These are phyloP conservation scores for Sarcophaga rosellei DNA, from an alignment of 2,888 invertebrate genomes.

Conservation along the genomic window DNA sequence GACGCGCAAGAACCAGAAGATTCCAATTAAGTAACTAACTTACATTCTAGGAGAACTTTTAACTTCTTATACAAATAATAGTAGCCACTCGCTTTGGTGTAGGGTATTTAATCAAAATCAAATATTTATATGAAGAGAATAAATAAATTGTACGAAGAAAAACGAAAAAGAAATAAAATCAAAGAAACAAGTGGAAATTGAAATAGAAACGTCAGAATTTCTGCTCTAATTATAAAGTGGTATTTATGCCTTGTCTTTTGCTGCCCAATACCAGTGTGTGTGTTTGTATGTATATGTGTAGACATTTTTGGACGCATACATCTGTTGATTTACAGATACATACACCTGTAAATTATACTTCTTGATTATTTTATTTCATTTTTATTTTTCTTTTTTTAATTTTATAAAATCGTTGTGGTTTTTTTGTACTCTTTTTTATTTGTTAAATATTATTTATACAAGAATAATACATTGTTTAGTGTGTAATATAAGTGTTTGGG, in stretches of 20 bases:
- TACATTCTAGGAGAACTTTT: too few species aligned
- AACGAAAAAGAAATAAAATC: background rate
- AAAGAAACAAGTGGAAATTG: conserved; percentile 74
- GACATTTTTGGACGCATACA: too few species aligned
- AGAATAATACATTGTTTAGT: conserved; percentile 48
- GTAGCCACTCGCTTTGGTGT: background rate
- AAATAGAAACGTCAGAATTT: conserved; percentile 81
- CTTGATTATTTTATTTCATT: conserved; percentile 71
- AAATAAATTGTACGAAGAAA: background rate
- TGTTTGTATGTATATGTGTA: background rate
- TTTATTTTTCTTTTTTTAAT: conserved; percentile 46
- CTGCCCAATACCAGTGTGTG: conserved; percentile 6
- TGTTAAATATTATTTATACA: conserved; percentile 39
- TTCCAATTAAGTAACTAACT: too few species aligned
- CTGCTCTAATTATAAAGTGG: conserved; percentile 81
- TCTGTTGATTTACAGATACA: conserved; percentile 10
- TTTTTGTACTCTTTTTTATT: conserved; percentile 55
- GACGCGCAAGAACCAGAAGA: too few species aligned
- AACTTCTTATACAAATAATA: too few species aligned
- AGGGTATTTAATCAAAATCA: background rate
- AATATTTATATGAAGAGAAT: conserved; percentile 47
- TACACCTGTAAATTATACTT: conserved; percentile 40
- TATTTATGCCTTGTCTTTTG: conserved; percentile 73
- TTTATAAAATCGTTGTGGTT: conserved; percentile 47
- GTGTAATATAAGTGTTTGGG: conserved; percentile 48